Percentiles rank a stretch among this genome's conserved stretches.
Evolutionary conservation across 2,888 invertebrate species (phyloP).

Genomic region (Odontothrips loti): DNA sequence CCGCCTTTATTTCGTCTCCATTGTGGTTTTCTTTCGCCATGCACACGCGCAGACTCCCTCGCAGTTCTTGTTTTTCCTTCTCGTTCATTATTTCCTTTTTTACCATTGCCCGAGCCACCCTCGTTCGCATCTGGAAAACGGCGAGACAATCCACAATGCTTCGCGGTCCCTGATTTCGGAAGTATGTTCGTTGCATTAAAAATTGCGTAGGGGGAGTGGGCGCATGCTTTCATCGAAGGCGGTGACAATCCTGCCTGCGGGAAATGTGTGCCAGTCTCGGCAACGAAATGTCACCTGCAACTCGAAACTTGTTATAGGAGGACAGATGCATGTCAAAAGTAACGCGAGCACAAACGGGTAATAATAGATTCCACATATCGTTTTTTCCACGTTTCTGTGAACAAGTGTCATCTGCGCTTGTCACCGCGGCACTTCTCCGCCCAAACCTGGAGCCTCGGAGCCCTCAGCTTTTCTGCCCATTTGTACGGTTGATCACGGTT

Average conservation of each 20-base stretch:
- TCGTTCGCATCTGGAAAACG: neutral
- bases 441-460: neutral
- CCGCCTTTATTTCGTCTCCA: slow-evolving; percentile 15
- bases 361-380: too few relatives aligned
- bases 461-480: neutral
- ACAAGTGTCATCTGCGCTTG: too few relatives aligned
- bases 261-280: too few relatives aligned
- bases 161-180: neutral
- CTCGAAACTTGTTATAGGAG: too few relatives aligned
- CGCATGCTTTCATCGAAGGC: too few relatives aligned
- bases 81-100: neutral
- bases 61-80: neutral
- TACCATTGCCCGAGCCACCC: neutral
- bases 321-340: too few relatives aligned
- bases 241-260: too few relatives aligned
- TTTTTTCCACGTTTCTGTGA: too few relatives aligned
- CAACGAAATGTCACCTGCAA: too few relatives aligned
- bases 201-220: neutral
- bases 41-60: slow-evolving; percentile 9
- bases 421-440: too few relatives aligned
- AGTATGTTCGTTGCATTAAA: neutral
- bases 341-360: too few relatives aligned
- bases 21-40: neutral
- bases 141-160: neutral
- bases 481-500: slow-evolving; percentile 5